Evolutionary conservation across 2,797 vertebrate species (phyloP).

Genomic region (Manis pentadactyla): DNA sequence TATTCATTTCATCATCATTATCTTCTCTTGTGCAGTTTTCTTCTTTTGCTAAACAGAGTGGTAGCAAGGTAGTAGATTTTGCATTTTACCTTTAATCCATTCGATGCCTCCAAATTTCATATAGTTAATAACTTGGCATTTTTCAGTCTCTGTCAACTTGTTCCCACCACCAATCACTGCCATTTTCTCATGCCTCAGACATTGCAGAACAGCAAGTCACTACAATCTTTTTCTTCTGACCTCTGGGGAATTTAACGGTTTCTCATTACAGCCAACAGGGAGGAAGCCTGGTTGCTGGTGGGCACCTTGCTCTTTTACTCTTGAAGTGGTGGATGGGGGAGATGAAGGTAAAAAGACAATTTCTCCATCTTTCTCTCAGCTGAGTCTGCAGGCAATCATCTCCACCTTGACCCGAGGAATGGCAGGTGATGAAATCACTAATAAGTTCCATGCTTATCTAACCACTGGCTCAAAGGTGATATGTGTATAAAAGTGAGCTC

Average conservation of each 20-base stretch:
- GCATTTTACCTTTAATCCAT: neutral
- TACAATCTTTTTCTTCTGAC: neutral
- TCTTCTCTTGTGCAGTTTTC: neutral
- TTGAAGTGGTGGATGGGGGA: neutral
- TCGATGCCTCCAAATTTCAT: neutral
- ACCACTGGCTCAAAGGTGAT: conserved; percentile 28
- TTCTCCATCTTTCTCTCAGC: neutral
- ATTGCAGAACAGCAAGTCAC: neutral
- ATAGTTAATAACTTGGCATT: neutral
- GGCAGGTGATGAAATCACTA: conserved; percentile 27
- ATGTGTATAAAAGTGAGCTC: neutral
- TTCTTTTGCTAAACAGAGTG: neutral
- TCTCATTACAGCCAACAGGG: neutral
- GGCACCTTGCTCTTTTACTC: neutral
- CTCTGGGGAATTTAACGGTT: neutral
- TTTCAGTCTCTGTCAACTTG: neutral
- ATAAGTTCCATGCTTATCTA: conserved; percentile 47
- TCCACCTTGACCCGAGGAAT: conserved; percentile 18
- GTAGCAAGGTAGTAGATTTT: neutral
- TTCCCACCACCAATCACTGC: neutral
- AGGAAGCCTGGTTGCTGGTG: neutral
- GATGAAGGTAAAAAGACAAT: neutral
- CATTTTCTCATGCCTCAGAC: neutral
- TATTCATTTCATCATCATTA: neutral
- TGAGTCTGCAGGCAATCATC: neutral